Evolutionary conservation across 2,113 vertebrate genomes (phyloP), one percentile per base, ranked within the genome.

Genomic region (Pelecanus crispus): DNA sequence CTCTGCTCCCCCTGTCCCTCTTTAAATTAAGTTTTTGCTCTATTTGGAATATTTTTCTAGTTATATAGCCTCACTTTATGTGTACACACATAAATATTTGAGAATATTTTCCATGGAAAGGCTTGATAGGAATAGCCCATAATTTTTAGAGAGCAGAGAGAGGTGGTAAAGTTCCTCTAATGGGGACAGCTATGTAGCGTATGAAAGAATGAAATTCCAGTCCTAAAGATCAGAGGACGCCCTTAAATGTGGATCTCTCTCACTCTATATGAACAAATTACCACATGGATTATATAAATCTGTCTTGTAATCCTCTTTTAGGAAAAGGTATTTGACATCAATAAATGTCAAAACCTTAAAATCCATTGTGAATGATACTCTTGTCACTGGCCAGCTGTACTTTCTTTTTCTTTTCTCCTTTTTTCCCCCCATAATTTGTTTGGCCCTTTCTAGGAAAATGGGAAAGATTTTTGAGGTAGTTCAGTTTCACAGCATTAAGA

Each of bases 81-180:
- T 67, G 56, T 52, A 32, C 38, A 36, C 56, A 31, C 11, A 61
- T 32, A 92, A 96, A 91, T 90, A 88, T 90, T 90, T 94, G 58
- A 79, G 66, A 93, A 75, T 89, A 78, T 84, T 92, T 95, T 95
- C 89, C 72, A 38, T 71, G 68, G 44, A 95, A 75, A 94, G 15
- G 3, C 61, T 83, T 94, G 79, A 40, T 84, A 79, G 68, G n/a
- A 86, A 44, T 52, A 91, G 38, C 74, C 40, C 36, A 34, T 79
- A 75, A 72, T 49, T 91, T 96, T 80, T 53, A 90, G 62, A 77
- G 49, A 91, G 31, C 36, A 79, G 70, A 90, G 36, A 34, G 47
- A 72, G 49, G 40, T 79, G 61, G 47, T 84, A 61, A 90, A 53
- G 11, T 56, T 80, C 36, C 9, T 89, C n/a, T 87, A 81, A 71